Conservation (phyloP, 2,113 vertebrate genomes). For the Anoplopoma fimbria region DNA sequence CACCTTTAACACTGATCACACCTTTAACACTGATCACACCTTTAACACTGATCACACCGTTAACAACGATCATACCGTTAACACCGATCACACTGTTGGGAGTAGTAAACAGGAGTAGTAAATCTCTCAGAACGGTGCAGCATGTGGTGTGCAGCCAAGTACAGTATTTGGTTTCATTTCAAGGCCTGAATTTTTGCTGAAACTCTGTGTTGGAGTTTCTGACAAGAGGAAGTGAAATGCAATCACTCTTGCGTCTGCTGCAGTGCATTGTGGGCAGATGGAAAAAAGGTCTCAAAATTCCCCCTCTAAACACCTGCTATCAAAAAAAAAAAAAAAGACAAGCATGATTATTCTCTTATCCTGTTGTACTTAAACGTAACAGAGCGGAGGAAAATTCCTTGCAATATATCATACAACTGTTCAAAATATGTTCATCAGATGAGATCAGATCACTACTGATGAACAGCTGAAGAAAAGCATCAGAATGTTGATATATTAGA, state of each 20-base stretch:
- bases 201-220: conserved; percentile 17
- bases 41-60: too few relatives aligned
- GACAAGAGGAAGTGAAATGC: conserved; percentile 30
- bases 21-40: too few relatives aligned
- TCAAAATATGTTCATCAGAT: not conserved
- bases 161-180: conserved; percentile 6
- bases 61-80: too few relatives aligned
- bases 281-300: not conserved
- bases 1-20: too few relatives aligned
- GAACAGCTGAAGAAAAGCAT: not conserved
- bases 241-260: not conserved
- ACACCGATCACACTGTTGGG: too few relatives aligned
- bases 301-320: not conserved
- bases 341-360: not conserved
- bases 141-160: not conserved
- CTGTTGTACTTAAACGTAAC: not conserved
- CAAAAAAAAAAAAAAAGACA: not conserved
- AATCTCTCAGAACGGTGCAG: not conserved
- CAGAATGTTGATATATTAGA: not conserved
- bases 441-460: not conserved
- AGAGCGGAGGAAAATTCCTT: not conserved
- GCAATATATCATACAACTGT: not conserved
- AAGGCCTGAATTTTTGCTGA: not conserved
- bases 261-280: not conserved
- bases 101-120: not conserved